A percentile compares a stretch with the other conserved stretches of the same genome.
These are phyloP conservation scores for Acleris literana DNA, from an alignment of 2,888 invertebrate species.

Conservation along the genomic window DNA sequence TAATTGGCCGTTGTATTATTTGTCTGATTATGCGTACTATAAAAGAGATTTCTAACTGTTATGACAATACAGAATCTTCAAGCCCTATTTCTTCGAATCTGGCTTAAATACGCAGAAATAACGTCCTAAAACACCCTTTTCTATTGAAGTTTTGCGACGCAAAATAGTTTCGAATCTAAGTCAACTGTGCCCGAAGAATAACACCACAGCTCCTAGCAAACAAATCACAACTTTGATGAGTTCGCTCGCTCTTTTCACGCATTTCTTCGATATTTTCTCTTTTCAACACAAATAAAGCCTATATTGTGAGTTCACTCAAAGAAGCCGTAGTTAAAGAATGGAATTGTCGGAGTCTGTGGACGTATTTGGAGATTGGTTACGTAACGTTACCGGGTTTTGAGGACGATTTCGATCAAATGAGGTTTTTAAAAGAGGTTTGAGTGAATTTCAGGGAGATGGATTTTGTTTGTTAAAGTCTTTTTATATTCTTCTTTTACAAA, in stretches of 20 bases:
- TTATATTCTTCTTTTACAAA: no score
- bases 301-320: conserved; percentile 45
- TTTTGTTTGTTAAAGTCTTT: background rate
- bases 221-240: conserved; percentile 63
- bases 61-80: no score
- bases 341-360: conserved; percentile 23
- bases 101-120: no score
- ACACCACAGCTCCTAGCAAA: conserved; percentile 42
- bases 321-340: conserved; percentile 38
- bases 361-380: conserved; percentile 13
- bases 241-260: conserved; percentile 46
- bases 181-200: no score
- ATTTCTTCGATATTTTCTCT: conserved; percentile 38
- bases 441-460: background rate
- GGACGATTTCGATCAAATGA: background rate
- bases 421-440: background rate
- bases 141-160: no score
- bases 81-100: no score
- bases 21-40: no score
- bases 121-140: no score
- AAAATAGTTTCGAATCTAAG: no score
- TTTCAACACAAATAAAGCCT: conserved; percentile 42
- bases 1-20: no score
- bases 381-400: background rate
- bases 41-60: no score